Conservation (phyloP, 1,140 invertebrate species). For the Anoplolepis gracilipes region DNA sequence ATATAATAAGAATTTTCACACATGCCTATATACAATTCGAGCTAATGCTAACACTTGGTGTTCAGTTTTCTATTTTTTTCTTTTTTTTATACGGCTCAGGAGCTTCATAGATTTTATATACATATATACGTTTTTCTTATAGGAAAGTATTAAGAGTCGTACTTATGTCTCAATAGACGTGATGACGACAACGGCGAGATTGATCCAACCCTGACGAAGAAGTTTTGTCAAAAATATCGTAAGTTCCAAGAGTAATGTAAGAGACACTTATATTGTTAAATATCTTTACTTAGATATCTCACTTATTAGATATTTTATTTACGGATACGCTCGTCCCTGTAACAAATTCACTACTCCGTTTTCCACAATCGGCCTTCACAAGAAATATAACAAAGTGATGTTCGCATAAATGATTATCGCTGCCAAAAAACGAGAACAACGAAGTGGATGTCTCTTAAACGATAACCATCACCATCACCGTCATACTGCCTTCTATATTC, state of each 20-base stretch:
- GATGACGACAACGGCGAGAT: neutral
- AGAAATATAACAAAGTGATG: neutral
- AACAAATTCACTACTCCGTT: conserved; percentile 13
- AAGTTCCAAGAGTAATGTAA: neutral
- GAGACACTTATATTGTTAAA: no score
- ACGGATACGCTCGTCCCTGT: neutral
- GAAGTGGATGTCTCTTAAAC: conserved; percentile 35
- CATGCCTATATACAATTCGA: neutral
- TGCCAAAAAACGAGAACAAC: conserved; percentile 6
- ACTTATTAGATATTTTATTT: neutral
- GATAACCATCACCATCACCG: conserved; percentile 31
- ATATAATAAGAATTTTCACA: neutral
- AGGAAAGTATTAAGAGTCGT: neutral
- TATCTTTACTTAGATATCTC: neutral
- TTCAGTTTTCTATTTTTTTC: neutral
- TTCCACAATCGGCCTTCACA: neutral
- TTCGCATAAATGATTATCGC: neutral
- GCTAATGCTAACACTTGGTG: neutral
- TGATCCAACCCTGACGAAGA: neutral
- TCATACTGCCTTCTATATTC: conserved; percentile 20
- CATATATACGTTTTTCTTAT: neutral
- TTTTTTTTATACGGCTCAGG: neutral
- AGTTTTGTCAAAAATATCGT: conserved; percentile 2
- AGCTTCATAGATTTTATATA: neutral
- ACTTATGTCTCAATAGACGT: neutral